phyloP scores from a whole-genome alignment of 2,797 vertebrate species.

The Typhlichthys subterraneus region DNA sequence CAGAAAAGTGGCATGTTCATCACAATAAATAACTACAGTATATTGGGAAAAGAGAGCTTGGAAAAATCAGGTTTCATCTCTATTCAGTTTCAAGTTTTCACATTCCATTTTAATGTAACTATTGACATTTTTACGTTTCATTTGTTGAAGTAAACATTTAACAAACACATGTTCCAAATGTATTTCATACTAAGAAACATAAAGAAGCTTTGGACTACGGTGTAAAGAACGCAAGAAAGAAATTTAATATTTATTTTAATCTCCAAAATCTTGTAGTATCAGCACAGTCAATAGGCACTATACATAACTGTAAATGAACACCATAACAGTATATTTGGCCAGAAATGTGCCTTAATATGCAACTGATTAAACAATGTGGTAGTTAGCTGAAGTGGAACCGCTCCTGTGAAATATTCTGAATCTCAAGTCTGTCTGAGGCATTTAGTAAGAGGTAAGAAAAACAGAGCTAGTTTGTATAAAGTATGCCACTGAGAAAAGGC shows the following conservation, averaged over 20 bases:
- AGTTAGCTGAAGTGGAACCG: neutral
- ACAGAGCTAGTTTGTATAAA: conserved; percentile 24
- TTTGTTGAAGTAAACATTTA: neutral
- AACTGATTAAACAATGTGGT: neutral
- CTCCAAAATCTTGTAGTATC: too few species aligned
- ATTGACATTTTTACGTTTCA: neutral
- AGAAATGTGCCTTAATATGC: neutral
- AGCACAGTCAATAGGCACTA: neutral
- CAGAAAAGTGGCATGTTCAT: conserved; percentile 54
- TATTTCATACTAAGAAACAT: too few species aligned
- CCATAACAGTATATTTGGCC: neutral
- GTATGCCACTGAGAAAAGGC: conserved; percentile 17
- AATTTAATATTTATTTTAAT: too few species aligned
- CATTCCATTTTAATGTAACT: neutral
- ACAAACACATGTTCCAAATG: conserved; percentile 7
- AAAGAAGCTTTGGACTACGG: too few species aligned
- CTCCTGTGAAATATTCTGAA: neutral
- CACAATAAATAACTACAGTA: conserved; percentile 72
- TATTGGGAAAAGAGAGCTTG: conserved; percentile 26
- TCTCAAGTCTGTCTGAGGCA: neutral
- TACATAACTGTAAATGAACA: neutral
- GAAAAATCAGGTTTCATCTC: conserved; percentile 16
- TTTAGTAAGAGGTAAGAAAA: conserved; percentile 14
- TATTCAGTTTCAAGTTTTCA: conserved; percentile 16
- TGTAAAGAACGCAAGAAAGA: too few species aligned